Evolutionary conservation across 1,140 invertebrate species (phyloP), one percentile per base, ranked within the genome.

Genomic region (Maniola jurtina): DNA sequence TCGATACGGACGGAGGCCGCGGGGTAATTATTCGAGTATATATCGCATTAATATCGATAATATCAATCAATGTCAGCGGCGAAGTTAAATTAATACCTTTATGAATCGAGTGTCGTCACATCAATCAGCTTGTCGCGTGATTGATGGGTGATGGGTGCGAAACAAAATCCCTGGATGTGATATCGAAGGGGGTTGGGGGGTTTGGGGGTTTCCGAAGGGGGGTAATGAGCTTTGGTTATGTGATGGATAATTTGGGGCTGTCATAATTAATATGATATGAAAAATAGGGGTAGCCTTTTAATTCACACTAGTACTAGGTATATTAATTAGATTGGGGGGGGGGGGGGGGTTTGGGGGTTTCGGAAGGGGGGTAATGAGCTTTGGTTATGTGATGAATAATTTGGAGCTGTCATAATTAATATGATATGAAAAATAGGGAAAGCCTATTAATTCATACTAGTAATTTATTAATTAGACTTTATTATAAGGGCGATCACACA

Each of bases 71-170:
- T 71, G 85, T 88, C 85, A 79, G 42, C 70, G 68, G 63, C 65
- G 66, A 81, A 86, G 80, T 88, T 86, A 83, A 86, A 88, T 88
- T 84, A 86, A 88, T 88, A 88, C 83, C 77, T 81, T 83, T 81
- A 81, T 81, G 83, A 85, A 84, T 82, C 76, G 77, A 71, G 77
- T 83, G 79, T 86, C 82, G 77, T 76, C 79, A 69, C 74, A 84
- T 83, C 83, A 80, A 79, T 83, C 83, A 72, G 69, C 55, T 63
- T 73, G 69, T 65, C 42, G 34, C 66, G 66, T 80, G 83, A 86
- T 86, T 81, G 83, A 88, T 86, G 77, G 70, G 68, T 73, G 68
- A 68, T 58, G 66, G 66, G 61, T 47, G 52, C 55, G 68, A 72
- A 75, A 75, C 77, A 74, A 70, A 71, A 70, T 71, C 42, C 40